Evolutionary conservation across 2,888 invertebrate species (phyloP), one percentile per base, ranked within the genome.

Genomic region (Hemicrepidius hirtus): DNA sequence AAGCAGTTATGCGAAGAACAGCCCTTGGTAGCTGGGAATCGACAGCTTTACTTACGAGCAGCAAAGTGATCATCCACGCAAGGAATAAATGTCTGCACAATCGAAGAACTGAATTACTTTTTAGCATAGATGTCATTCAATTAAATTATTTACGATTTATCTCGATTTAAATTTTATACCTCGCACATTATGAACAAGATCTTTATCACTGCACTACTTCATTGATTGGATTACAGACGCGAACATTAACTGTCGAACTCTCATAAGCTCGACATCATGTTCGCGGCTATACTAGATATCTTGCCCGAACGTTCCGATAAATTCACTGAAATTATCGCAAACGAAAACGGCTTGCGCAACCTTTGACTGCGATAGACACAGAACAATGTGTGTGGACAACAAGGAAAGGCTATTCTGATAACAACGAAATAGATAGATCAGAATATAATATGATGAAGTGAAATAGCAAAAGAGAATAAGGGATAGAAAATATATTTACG

Each of bases 261-360:
- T 37, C 16, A 63, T 49, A 49, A 65, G 28, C 50, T 7, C 53
- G 21, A 37, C 65, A 53, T 55, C 55, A 49, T 63, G 63, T 41
- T 53, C 65, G 65, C 65, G 65, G 53, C 40, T 65, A 63, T 49
- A 65, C 65, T 65, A 53, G 37, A 37, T 37, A 55, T 65, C 40
- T 65, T 16, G 53, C 65, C 40, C 53, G 18, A 40, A 41, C 40
- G 20, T 65, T 67, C 67, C 55, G 37, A 32, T 67, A 40, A 65
- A 67, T 41, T 67, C 67, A 9, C 7, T 50, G 40, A 57, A n/a
- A 67, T 67, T 59, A 59, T 59, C 40, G 21, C 59, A 40, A 40
- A 59, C 37, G 32, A 32, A 59, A 24, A 40, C 59, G 59, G 59
- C 50, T 40, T 67, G 67, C 67, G 67, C 67, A 67, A 46, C 55